Evolutionary conservation across 2,113 vertebrate genomes (phyloP).

Genomic region (Callorhinus ursinus): DNA sequence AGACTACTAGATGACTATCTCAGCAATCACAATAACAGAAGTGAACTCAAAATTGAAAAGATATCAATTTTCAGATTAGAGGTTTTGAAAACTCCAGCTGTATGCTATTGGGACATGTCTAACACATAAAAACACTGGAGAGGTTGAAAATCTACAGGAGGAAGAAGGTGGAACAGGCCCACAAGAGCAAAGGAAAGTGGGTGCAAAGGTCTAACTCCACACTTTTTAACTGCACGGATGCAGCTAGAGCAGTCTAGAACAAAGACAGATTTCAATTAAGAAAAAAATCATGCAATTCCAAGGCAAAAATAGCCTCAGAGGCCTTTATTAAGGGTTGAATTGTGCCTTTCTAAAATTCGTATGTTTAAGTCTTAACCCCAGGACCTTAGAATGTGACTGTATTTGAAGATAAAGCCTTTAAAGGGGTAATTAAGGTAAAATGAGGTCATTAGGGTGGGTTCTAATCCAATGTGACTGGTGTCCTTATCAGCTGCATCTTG

Average conservation of each 20-base stretch:
- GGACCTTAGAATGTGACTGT: not conserved
- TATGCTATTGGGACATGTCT: not conserved
- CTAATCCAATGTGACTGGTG: not conserved
- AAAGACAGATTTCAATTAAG: not conserved
- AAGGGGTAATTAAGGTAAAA: not conserved
- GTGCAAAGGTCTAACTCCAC: not conserved
- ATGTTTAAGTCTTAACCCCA: not conserved
- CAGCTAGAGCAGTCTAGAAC: not conserved
- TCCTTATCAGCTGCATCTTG: not conserved
- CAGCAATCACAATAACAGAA: not conserved
- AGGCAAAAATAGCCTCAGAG: conserved; percentile 4
- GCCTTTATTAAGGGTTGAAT: not conserved
- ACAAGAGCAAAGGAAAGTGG: not conserved
- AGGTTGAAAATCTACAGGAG: not conserved
- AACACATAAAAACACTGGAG: not conserved
- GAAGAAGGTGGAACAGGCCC: not conserved
- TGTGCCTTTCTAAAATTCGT: not conserved
- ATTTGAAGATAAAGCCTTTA: not conserved
- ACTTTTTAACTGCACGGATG: not conserved
- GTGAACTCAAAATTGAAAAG: not conserved
- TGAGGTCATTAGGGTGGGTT: not conserved
- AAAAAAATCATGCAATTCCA: not conserved
- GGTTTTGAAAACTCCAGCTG: not conserved
- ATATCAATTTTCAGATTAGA: not conserved
- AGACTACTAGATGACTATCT: not conserved